Evolutionary conservation across 2,888 invertebrate genomes (phyloP), one percentile per base, ranked within the genome.

Genomic region (Orchesella flavescens): DNA sequence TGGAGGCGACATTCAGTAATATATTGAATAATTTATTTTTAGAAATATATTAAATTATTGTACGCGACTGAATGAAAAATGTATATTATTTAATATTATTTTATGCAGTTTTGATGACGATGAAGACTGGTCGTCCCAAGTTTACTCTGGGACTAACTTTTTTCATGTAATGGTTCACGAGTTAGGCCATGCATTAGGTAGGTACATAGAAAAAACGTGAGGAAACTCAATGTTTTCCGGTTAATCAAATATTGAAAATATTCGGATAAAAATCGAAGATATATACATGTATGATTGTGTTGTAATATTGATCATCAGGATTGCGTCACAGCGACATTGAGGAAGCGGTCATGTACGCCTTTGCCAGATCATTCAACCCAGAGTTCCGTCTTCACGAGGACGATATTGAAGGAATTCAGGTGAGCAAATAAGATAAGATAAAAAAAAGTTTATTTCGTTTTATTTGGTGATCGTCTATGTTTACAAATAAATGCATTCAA

Each of bases 1-100:
- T 34, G 85, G 85, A 1, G 85, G 85, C 13, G 85, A 85, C 57
- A 77, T 85, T 46, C 85, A 85, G 72, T 84, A 63, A 71, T 43
- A 17, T 17, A 53, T 24, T 17, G 3, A 34, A 34, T 34, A 34
- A 34, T 34, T 7, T n/a, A n/a, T n/a, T n/a, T n/a, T n/a, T n/a
- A n/a, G n/a, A n/a, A n/a, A n/a, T n/a, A n/a, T n/a, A n/a, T n/a
- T n/a, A n/a, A n/a, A n/a, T n/a, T n/a, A n/a, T n/a, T n/a, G n/a
- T n/a, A n/a, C n/a, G n/a, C n/a, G n/a, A n/a, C n/a, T n/a, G n/a
- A n/a, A n/a, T n/a, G n/a, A n/a, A n/a, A n/a, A n/a, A n/a, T n/a
- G n/a, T n/a, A n/a, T n/a, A n/a, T n/a, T n/a, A n/a, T n/a, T n/a
- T n/a, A n/a, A n/a, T n/a, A n/a, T n/a, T n/a, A n/a, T n/a, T n/a